Percentiles rank a stretch among this genome's conserved stretches.
phyloP scores from a whole-genome alignment of 2,888 invertebrate species.

The Drosophila formosana region DNA sequence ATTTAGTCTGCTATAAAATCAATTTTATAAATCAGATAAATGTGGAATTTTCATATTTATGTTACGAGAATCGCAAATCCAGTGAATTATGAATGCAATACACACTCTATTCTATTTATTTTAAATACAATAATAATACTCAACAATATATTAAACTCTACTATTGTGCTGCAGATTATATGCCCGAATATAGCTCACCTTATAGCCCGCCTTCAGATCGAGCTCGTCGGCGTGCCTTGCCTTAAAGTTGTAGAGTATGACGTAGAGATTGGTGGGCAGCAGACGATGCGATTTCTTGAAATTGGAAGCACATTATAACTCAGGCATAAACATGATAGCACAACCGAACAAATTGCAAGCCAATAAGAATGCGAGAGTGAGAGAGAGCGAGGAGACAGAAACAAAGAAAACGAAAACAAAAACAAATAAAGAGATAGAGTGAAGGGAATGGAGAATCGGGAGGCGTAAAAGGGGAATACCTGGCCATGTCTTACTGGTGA shows the following conservation, averaged over 20 bases:
- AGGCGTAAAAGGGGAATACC: constrained; percentile 73
- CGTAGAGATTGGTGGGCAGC: constrained; percentile 95
- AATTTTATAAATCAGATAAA: too few species aligned
- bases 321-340: constrained; percentile 32
- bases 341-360: constrained; percentile 3
- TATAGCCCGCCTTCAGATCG: constrained; percentile 96
- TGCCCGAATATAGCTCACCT: constrained; percentile 78
- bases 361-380: constrained; percentile 5
- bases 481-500: constrained; percentile 90
- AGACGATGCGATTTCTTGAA: constrained; percentile 92
- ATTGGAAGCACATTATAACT: constrained; percentile 36
- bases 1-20: too few species aligned
- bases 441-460: constrained; percentile 51
- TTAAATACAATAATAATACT: too few species aligned
- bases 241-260: constrained; percentile 97
- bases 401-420: neutral
- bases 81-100: too few species aligned
- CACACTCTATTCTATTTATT: too few species aligned
- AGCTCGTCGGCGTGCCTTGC: constrained; percentile 97
- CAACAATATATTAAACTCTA: too few species aligned
- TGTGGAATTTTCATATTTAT: too few species aligned
- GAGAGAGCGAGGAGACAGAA: neutral
- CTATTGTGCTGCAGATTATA: too few species aligned
- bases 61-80: too few species aligned
- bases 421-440: constrained; percentile 9